Percentiles rank a stretch among this genome's conserved stretches.
Evolutionary conservation across 2,113 vertebrate species (phyloP).

Genomic region (Meleagris gallopavo): DNA sequence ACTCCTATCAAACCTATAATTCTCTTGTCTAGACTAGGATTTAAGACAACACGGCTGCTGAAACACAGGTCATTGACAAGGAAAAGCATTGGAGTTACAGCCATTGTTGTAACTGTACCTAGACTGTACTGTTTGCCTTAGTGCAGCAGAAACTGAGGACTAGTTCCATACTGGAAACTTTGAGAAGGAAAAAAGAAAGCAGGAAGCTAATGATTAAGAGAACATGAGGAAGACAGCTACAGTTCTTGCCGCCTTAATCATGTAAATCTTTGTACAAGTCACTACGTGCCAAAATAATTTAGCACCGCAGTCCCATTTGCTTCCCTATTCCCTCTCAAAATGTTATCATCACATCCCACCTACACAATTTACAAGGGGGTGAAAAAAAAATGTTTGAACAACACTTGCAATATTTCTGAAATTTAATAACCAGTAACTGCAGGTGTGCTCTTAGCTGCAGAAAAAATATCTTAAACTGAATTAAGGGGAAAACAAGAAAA

Average conservation of each 20-base stretch:
- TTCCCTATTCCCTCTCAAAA: conserved; percentile 51
- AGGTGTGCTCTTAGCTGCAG: background rate
- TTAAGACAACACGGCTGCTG: conserved; percentile 58
- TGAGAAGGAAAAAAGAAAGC: background rate
- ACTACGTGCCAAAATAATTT: conserved; percentile 32
- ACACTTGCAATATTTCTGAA: background rate
- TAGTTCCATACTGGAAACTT: background rate
- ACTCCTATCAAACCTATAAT: conserved; percentile 51
- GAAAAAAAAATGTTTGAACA: background rate
- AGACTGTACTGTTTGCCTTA: background rate
- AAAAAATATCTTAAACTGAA: background rate
- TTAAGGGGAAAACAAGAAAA: background rate
- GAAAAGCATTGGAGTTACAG: background rate
- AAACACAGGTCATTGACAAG: conserved; percentile 8
- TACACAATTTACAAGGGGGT: background rate
- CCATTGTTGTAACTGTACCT: background rate
- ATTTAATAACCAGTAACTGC: background rate
- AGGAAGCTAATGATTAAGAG: background rate
- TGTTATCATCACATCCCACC: conserved; percentile 34
- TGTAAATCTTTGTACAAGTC: background rate
- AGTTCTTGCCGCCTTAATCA: conserved; percentile 5
- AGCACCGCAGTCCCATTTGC: conserved; percentile 2
- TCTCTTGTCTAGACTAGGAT: conserved; percentile 63
- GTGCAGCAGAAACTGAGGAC: conserved; percentile 8
- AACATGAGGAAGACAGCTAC: background rate